A percentile compares a stretch with the other conserved stretches of the same genome.
These are phyloP conservation scores for Morinoia aosen DNA, from an alignment of 2,888 invertebrate species.

Conservation along the genomic window DNA sequence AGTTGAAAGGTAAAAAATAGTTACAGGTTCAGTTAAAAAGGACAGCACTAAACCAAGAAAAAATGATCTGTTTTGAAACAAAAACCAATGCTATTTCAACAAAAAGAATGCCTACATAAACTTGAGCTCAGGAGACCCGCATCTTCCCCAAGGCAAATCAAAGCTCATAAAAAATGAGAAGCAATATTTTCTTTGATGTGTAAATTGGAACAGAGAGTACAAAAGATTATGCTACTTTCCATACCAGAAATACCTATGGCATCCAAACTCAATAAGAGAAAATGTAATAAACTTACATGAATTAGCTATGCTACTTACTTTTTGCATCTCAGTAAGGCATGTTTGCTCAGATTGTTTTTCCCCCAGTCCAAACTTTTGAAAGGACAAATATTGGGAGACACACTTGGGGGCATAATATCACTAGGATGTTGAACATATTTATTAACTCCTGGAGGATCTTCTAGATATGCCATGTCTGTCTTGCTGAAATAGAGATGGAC, in stretches of 20 bases:
- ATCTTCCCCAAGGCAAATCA: no score
- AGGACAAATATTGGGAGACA: neutral
- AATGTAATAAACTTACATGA: neutral
- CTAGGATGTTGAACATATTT: neutral
- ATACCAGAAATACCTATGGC: neutral
- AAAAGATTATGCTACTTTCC: neutral
- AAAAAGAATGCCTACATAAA: no score
- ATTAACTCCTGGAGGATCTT: neutral
- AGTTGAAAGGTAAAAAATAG: neutral
- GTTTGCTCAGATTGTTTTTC: neutral
- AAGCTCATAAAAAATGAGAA: no score
- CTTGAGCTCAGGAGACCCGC: no score
- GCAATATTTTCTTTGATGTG: no score
- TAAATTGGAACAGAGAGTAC: neutral
- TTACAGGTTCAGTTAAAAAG: neutral
- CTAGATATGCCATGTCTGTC: neutral
- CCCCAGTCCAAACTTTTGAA: slow-evolving; percentile 1
- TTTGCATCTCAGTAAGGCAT: neutral
- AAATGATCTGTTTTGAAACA: no score
- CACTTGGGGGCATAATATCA: neutral
- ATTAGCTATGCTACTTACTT: neutral
- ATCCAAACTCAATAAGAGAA: neutral
- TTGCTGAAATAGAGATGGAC: no score
- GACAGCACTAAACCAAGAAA: no score
- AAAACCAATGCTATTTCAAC: no score